phyloP scores from a whole-genome alignment of 2,113 vertebrate species.

The Mola mola region DNA sequence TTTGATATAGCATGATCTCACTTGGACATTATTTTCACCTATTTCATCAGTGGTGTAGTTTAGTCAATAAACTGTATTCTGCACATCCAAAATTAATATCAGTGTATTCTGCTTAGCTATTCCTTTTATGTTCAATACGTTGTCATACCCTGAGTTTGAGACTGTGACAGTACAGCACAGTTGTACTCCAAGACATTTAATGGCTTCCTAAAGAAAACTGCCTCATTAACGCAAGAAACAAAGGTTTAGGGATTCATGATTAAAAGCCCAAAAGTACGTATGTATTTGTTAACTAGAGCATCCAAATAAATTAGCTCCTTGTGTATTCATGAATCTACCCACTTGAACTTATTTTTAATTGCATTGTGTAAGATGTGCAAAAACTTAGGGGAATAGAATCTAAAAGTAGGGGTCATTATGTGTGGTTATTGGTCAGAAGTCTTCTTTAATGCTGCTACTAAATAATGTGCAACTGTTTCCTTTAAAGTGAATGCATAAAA shows the following conservation, averaged over 20 bases:
- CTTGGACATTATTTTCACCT: too few relatives aligned
- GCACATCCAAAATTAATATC: neutral
- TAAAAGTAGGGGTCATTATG: neutral
- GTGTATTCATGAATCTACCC: neutral
- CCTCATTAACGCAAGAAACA: neutral
- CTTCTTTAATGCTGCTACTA: neutral
- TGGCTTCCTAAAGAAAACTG: too few relatives aligned
- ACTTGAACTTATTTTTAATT: neutral
- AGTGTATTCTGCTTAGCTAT: neutral
- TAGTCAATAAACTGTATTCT: neutral
- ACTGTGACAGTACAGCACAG: neutral
- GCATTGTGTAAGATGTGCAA: too few relatives aligned
- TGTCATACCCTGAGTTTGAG: too few relatives aligned
- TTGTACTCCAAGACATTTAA: too few relatives aligned
- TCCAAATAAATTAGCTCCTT: too few relatives aligned
- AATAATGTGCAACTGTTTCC: too few relatives aligned
- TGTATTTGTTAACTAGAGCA: neutral
- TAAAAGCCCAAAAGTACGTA: constrained; percentile 3
- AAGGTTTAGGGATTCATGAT: neutral
- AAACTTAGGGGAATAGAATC: neutral
- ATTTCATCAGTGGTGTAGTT: too few relatives aligned
- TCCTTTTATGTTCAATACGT: neutral
- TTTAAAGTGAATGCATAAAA: neutral
- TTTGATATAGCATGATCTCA: too few relatives aligned
- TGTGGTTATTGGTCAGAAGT: neutral